Conservation (phyloP, 2,888 invertebrate genomes). For the Bugula neritina region DNA sequence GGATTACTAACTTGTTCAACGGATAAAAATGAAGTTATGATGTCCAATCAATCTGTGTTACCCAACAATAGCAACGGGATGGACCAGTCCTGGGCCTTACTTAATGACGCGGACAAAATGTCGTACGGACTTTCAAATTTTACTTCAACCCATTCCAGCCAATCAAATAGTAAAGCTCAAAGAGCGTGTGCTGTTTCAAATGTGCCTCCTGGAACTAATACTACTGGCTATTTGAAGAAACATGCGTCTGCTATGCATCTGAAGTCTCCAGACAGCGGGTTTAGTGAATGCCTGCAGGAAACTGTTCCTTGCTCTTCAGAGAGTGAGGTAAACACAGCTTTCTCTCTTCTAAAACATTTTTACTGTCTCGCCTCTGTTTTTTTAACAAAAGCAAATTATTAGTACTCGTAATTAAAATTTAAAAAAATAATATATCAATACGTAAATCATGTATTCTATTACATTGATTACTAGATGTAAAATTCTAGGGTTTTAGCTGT, state of each 20-base stretch:
- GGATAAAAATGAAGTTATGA: neutral
- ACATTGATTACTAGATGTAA: too few species aligned
- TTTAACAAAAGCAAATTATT: too few species aligned
- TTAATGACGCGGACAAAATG: neutral
- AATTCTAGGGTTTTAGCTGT: too few species aligned
- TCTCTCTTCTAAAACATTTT: too few species aligned
- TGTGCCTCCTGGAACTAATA: neutral
- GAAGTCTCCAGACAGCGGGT: constrained; percentile 47
- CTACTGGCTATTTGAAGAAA: neutral
- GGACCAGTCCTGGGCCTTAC: neutral
- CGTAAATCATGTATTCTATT: too few species aligned
- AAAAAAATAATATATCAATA: too few species aligned
- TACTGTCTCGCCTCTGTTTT: too few species aligned
- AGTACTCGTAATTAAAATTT: too few species aligned
- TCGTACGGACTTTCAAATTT: neutral
- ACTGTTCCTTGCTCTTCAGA: neutral
- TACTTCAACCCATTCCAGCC: neutral
- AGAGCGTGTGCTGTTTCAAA: constrained; percentile 11
- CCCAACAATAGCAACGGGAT: neutral
- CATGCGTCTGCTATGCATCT: constrained; percentile 28
- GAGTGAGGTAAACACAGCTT: neutral
- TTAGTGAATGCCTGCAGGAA: constrained; percentile 34
- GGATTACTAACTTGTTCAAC: neutral
- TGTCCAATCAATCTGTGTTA: neutral
- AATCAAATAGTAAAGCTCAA: neutral